These are phyloP conservation scores for Australoheros scitulus DNA, from an alignment of 2,113 vertebrate species.

Conservation along the genomic window DNA sequence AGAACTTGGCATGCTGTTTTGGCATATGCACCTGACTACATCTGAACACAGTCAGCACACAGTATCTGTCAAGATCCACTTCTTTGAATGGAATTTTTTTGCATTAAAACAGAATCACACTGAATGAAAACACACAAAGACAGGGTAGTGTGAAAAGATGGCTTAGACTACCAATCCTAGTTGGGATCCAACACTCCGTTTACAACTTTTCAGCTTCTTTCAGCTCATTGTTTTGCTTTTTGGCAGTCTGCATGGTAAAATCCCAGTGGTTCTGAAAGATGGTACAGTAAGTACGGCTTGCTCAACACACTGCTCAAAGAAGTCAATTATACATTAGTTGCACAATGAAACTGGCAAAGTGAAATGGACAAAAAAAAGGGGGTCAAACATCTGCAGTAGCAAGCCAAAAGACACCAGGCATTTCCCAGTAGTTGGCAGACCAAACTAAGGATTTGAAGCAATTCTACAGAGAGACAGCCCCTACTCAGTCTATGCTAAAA, in stretches of 20 bases:
- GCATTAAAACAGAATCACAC: neutral
- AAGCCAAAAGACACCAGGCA: conserved; percentile 14
- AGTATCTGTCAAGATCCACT: neutral
- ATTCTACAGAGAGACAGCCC: neutral
- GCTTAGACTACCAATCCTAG: neutral
- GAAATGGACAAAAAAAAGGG: conserved; percentile 3
- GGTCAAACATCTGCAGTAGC: neutral
- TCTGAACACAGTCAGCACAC: too few species aligned
- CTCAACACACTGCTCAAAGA: neutral
- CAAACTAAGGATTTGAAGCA: neutral
- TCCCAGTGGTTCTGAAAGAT: neutral
- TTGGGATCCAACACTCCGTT: neutral
- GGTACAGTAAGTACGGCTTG: neutral
- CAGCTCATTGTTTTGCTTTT: conserved; percentile 12
- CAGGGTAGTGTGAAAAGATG: neutral
- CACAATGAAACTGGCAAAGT: neutral
- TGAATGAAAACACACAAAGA: neutral
- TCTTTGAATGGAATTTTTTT: neutral
- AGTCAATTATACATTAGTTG: neutral
- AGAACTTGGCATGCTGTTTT: neutral
- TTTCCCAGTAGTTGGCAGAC: neutral
- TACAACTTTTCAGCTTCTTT: conserved; percentile 4
- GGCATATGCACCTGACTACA: too few species aligned
- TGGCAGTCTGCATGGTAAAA: neutral
- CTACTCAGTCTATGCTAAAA: neutral